phyloP scores from a whole-genome alignment of 2,797 vertebrate species.

The Chloroceryle inda region DNA sequence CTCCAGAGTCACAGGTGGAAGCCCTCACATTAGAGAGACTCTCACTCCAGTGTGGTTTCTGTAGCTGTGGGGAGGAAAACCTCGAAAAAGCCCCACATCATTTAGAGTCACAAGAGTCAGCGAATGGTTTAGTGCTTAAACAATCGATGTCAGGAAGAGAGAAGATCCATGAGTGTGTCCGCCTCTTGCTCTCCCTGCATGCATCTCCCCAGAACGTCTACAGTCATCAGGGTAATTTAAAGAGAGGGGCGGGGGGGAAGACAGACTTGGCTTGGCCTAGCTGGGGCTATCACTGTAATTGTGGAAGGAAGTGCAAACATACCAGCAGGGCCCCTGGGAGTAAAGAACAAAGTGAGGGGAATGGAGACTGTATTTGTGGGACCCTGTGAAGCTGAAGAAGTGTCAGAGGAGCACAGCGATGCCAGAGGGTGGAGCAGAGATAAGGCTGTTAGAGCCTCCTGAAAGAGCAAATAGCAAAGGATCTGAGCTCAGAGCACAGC shows the following conservation, averaged over 20 bases:
- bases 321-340: conserved; percentile 40
- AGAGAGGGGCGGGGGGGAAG: background rate
- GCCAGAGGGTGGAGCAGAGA: conserved; percentile 48
- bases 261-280: conserved; percentile 39
- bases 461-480: background rate
- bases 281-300: conserved; percentile 64
- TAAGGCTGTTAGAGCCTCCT: background rate
- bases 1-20: conserved; percentile 71
- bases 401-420: background rate
- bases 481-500: background rate
- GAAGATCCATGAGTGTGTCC: conserved; percentile 30
- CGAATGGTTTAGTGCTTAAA: conserved; percentile 72
- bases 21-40: conserved; percentile 73
- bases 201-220: conserved; percentile 50
- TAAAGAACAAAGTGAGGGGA: conserved; percentile 26
- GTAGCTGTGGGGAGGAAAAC: conserved; percentile 75
- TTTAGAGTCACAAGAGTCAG: conserved; percentile 72
- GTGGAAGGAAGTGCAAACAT: conserved; percentile 63
- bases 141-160: conserved; percentile 76
- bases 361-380: conserved; percentile 21
- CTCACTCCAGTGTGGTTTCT: conserved; percentile 72
- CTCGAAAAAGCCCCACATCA: conserved; percentile 69
- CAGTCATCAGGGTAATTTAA: conserved; percentile 59
- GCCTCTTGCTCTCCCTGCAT: conserved; percentile 41
- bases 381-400: conserved; percentile 36